These are phyloP conservation scores for Tretioscincus oriximinensis DNA, from an alignment of 2,113 vertebrate genomes.

Conservation along the genomic window DNA sequence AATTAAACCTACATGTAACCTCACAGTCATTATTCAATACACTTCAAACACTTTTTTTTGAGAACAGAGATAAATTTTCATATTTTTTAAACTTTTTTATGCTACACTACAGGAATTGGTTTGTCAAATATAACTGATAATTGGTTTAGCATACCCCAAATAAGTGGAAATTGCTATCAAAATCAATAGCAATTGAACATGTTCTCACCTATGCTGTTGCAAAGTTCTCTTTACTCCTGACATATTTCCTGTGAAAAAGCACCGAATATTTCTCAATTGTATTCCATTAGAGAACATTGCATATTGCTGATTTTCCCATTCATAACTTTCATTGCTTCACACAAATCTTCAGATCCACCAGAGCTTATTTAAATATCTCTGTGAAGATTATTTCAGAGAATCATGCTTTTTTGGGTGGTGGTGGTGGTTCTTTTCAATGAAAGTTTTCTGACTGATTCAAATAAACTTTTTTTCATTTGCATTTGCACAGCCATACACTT, in stretches of 20 bases:
- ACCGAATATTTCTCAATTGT: background rate
- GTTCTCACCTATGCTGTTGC: background rate
- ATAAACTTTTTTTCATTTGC: background rate
- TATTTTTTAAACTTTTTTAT: background rate
- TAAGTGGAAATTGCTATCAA: conserved; percentile 28
- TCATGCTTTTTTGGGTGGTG: background rate
- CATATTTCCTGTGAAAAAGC: background rate
- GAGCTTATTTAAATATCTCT: background rate
- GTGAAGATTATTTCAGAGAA: background rate
- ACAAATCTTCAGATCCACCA: conserved; percentile 9
- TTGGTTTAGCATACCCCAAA: background rate
- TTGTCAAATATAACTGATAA: background rate
- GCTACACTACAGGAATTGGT: background rate
- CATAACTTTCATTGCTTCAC: background rate
- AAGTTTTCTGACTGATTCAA: background rate
- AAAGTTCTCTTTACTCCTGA: background rate
- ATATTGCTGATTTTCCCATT: conserved; percentile 4
- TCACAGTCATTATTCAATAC: background rate
- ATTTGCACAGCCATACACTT: background rate
- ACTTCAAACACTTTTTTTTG: background rate
- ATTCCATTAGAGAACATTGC: background rate
- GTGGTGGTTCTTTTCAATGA: background rate
- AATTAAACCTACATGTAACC: background rate
- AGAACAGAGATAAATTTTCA: background rate
- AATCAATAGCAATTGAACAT: conserved; percentile 16